phyloP scores from a whole-genome alignment of 2,888 invertebrate genomes.

The Octodonta nipae region DNA sequence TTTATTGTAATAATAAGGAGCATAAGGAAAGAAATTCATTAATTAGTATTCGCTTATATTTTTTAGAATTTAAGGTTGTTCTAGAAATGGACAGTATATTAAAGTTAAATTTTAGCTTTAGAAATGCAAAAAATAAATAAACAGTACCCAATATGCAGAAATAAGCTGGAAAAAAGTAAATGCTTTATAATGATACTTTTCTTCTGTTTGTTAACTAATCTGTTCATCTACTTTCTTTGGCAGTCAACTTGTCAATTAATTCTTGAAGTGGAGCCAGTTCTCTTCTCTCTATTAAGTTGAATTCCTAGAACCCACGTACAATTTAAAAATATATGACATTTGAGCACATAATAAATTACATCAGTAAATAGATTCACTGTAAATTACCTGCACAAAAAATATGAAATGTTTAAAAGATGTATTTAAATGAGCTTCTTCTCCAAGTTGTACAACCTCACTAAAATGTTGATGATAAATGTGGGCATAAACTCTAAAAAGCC shows the following conservation, averaged over 20 bases:
- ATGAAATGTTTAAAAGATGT: slow-evolving; percentile 98
- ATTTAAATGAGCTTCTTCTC: slow-evolving; percentile 97
- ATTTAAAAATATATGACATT: too few relatives aligned
- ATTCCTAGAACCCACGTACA: slow-evolving; percentile 80
- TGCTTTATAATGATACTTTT: not conserved
- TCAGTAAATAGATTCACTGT: too few relatives aligned
- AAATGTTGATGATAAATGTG: slow-evolving; percentile 99
- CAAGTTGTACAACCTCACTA: slow-evolving; percentile 90
- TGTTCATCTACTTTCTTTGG: slow-evolving; percentile 73
- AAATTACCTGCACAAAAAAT: slow-evolving; percentile 16
- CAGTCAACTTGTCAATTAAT: slow-evolving; percentile 88
- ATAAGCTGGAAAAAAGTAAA: not conserved
- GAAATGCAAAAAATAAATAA: too few relatives aligned
- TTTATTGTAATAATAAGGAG: too few relatives aligned
- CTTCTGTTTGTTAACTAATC: too few relatives aligned
- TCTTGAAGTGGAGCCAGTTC: slow-evolving; percentile 95
- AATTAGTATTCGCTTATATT: too few relatives aligned
- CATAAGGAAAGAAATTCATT: too few relatives aligned
- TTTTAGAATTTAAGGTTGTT: too few relatives aligned
- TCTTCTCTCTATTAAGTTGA: slow-evolving; percentile 88
- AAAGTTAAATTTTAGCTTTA: too few relatives aligned
- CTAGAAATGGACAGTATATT: too few relatives aligned
- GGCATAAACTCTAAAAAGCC: slow-evolving; percentile 96
- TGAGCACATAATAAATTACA: too few relatives aligned
- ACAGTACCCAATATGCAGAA: too few relatives aligned